Conservation (phyloP, 2,797 vertebrate genomes). For the Thaleichthys pacificus region DNA sequence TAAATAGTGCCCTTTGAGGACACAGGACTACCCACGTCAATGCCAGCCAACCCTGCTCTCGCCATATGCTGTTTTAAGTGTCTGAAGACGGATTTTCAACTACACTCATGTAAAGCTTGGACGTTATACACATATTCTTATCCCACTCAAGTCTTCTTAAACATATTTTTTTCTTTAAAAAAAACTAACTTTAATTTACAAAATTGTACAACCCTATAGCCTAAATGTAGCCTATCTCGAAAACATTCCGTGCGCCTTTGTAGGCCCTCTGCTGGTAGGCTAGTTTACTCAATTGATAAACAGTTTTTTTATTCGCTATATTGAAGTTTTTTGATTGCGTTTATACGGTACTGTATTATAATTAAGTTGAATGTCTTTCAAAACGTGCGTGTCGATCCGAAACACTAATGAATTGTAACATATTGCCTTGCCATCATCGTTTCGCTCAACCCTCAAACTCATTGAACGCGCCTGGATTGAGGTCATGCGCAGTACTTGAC, state of each 20-base stretch:
- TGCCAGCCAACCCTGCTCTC: too few relatives aligned
- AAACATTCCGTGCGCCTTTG: background rate
- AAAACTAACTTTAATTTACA: too few relatives aligned
- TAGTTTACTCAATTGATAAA: background rate
- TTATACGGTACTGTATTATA: background rate
- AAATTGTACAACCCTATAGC: background rate
- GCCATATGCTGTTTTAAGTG: too few relatives aligned
- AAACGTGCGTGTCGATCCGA: background rate
- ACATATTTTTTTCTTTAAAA: too few relatives aligned
- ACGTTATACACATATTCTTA: too few relatives aligned
- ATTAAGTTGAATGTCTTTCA: background rate
- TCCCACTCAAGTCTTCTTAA: too few relatives aligned
- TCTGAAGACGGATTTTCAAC: too few relatives aligned
- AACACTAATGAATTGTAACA: background rate
- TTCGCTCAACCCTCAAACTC: slow-evolving; percentile 16
- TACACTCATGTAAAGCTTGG: too few relatives aligned
- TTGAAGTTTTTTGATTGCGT: too few relatives aligned
- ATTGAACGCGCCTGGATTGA: slow-evolving; percentile 24
- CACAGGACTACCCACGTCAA: too few relatives aligned
- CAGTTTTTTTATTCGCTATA: too few relatives aligned
- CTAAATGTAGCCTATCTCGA: background rate
- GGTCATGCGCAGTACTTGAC: slow-evolving; percentile 77
- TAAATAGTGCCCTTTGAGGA: too few relatives aligned
- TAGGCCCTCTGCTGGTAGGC: background rate
- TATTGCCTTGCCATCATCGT: background rate